Conservation (phyloP, 2,888 invertebrate genomes). For the Cheilosia vulpina region DNA sequence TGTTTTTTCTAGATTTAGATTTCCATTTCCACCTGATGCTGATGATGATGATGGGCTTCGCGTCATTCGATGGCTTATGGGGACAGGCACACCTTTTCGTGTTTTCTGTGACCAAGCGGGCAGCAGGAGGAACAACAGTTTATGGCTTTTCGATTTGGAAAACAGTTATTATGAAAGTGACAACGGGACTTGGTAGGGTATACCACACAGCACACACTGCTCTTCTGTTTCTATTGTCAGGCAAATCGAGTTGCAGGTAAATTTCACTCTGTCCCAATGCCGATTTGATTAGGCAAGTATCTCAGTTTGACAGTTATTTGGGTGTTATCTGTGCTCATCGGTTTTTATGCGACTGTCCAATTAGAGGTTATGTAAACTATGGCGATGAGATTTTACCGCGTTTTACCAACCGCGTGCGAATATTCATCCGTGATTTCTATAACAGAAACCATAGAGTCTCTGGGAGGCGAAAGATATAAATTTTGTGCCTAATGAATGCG, state of each 20-base stretch:
- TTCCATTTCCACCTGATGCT: conserved; percentile 72
- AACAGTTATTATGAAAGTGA: conserved; percentile 75
- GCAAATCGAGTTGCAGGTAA: conserved; percentile 69
- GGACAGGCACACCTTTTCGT: conserved; percentile 67
- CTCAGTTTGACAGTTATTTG: conserved; percentile 61
- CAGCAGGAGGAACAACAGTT: conserved; percentile 44
- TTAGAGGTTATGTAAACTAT: conserved; percentile 34
- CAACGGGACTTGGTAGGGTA: conserved; percentile 73
- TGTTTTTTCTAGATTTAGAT: conserved; percentile 58
- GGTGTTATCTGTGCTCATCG: conserved; percentile 8
- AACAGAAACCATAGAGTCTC: not conserved
- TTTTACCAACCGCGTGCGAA: not conserved
- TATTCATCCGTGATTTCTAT: not conserved
- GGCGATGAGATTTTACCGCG: not conserved
- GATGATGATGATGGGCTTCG: conserved; percentile 65
- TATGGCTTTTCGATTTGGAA: conserved; percentile 69
- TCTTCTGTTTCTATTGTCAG: conserved; percentile 57
- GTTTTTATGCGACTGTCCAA: conserved; percentile 15
- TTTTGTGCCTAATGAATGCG: not conserved
- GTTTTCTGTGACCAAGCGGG: conserved; percentile 10
- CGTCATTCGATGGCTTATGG: conserved; percentile 62
- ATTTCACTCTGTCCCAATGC: conserved; percentile 57
- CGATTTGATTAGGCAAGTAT: conserved; percentile 63
- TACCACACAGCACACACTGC: not conserved
- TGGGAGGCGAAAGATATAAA: not conserved